Evolutionary conservation across 2,888 invertebrate genomes (phyloP).

Genomic region (Leptodirus hochenwartii): DNA sequence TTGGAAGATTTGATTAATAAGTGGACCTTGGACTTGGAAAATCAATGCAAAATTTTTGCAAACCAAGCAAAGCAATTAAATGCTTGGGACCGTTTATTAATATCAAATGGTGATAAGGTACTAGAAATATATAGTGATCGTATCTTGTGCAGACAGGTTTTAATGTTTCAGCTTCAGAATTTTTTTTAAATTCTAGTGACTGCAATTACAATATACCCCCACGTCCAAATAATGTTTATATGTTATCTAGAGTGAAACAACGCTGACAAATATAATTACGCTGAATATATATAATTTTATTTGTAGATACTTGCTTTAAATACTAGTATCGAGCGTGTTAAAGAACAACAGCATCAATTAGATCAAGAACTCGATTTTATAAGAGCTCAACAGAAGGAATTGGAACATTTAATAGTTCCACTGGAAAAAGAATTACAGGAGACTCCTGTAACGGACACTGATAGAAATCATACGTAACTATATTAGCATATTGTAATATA

Average conservation of each 20-base stretch:
- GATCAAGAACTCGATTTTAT: conserved; percentile 92
- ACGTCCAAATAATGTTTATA: too few relatives aligned
- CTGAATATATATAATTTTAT: conserved; percentile 7
- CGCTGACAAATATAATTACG: too few relatives aligned
- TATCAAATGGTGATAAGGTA: conserved; percentile 82
- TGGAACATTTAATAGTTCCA: conserved; percentile 72
- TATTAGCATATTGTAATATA: not conserved
- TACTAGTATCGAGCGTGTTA: conserved; percentile 72
- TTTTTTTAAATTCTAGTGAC: too few relatives aligned
- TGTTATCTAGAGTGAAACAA: too few relatives aligned
- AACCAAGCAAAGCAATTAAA: conserved; percentile 92
- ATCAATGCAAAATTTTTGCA: conserved; percentile 81
- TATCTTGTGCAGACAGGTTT: not conserved
- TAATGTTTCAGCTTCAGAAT: too few relatives aligned
- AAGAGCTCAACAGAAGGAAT: conserved; percentile 76
- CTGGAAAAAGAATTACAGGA: conserved; percentile 64
- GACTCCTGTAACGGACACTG: conserved; percentile 59
- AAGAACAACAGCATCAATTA: conserved; percentile 72
- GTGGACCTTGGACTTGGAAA: conserved; percentile 83
- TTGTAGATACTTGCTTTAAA: conserved; percentile 64
- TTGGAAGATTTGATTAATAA: conserved; percentile 85
- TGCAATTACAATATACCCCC: too few relatives aligned
- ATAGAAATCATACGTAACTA: conserved; percentile 70
- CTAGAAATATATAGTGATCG: too few relatives aligned
- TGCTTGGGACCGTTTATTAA: conserved; percentile 83